Conservation (phyloP, 2,113 vertebrate genomes). For the Hoplias malabaricus region DNA sequence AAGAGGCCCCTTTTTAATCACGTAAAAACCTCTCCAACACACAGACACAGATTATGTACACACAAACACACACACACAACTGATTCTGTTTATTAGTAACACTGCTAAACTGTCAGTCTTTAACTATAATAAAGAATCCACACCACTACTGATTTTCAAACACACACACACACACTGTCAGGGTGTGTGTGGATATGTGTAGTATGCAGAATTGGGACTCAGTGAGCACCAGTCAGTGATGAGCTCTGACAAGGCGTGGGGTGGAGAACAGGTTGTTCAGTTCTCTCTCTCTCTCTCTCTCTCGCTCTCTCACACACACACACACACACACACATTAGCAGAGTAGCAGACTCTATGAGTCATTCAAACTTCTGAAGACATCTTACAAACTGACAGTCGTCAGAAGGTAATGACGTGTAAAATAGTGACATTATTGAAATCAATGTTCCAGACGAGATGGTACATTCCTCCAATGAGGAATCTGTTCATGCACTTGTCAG, state of each 20-base stretch:
- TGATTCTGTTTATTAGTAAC: conserved; percentile 33
- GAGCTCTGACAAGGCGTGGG: conserved; percentile 60
- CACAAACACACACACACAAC: conserved; percentile 28
- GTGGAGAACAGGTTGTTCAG: conserved; percentile 45
- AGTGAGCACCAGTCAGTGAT: conserved; percentile 57
- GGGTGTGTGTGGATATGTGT: neutral
- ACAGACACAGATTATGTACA: conserved; percentile 55
- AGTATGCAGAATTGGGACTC: conserved; percentile 45
- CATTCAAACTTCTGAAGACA: neutral
- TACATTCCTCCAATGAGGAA: too few species aligned
- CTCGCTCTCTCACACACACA: neutral
- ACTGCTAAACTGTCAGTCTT: conserved; percentile 11
- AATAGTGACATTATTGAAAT: too few species aligned
- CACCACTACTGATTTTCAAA: conserved; percentile 4
- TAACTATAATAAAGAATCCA: conserved; percentile 2
- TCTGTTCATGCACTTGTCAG: too few species aligned
- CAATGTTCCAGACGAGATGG: too few species aligned
- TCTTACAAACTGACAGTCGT: neutral
- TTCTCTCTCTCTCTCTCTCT: neutral
- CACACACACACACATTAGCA: neutral
- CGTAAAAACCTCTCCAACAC: conserved; percentile 79
- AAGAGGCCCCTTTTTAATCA: conserved; percentile 72
- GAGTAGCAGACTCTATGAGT: neutral
- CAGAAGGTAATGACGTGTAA: too few species aligned
- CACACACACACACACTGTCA: conserved; percentile 33